Evolutionary conservation across 2,888 invertebrate genomes (phyloP).

Genomic region (Melanargia galathea): DNA sequence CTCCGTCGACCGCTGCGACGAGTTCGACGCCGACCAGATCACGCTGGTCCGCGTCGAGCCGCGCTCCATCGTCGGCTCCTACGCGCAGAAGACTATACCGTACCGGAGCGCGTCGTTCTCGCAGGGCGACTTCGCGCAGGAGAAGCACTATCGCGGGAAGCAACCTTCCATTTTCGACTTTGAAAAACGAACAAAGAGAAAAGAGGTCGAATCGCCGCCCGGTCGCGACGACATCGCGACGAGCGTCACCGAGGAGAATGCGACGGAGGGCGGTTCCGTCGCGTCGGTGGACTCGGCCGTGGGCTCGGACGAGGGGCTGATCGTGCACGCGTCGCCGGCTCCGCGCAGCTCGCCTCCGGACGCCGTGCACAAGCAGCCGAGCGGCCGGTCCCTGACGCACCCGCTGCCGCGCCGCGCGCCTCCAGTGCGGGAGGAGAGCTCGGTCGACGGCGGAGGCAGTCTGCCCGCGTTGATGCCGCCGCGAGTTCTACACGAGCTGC

Average conservation of each 20-base stretch:
- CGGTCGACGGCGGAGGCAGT: slow-evolving; percentile 64
- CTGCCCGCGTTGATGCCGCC: slow-evolving; percentile 69
- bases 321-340: slow-evolving; percentile 69
- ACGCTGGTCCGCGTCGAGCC: slow-evolving; percentile 83
- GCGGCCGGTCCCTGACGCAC: slow-evolving; percentile 77
- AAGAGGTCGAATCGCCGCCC: slow-evolving; percentile 46
- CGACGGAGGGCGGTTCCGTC: slow-evolving; percentile 75
- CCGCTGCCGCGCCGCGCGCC: slow-evolving; percentile 75
- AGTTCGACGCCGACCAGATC: slow-evolving; percentile 74
- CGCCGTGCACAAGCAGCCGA: slow-evolving; percentile 73
- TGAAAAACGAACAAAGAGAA: slow-evolving; percentile 59
- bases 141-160: slow-evolving; percentile 71
- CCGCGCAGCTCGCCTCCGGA: slow-evolving; percentile 75
- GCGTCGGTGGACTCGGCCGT: slow-evolving; percentile 84
- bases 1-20: slow-evolving; percentile 73
- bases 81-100: slow-evolving; percentile 86
- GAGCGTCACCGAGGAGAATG: slow-evolving; percentile 66
- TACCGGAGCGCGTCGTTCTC: slow-evolving; percentile 94
- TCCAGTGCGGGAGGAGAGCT: slow-evolving; percentile 66
- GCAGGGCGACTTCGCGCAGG: slow-evolving; percentile 89
- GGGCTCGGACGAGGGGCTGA: slow-evolving; percentile 82
- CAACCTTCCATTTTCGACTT: slow-evolving; percentile 73
- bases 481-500: slow-evolving; percentile 71
- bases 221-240: slow-evolving; percentile 63
- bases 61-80: slow-evolving; percentile 83